Conservation (phyloP, 2,888 invertebrate genomes). For the Elegia similella region DNA sequence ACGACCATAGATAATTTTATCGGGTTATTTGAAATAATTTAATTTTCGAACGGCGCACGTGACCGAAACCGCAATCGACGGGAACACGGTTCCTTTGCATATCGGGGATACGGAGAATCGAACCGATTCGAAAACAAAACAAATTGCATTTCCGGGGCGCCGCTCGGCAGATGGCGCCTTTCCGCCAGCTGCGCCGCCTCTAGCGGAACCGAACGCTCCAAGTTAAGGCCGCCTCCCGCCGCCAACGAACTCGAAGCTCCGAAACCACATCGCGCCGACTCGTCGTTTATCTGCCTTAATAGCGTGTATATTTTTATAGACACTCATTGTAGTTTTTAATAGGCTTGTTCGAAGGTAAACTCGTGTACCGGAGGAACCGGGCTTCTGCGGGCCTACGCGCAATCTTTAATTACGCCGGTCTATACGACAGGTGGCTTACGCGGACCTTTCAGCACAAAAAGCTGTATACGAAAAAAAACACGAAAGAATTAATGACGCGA, state of each 20-base stretch:
- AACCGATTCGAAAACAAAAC: constrained; percentile 67
- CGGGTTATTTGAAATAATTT: constrained; percentile 18
- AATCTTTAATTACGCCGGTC: constrained; percentile 69
- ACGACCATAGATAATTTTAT: constrained; percentile 18
- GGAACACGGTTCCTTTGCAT: constrained; percentile 31
- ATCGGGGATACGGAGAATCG: constrained; percentile 43
- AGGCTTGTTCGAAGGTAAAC: constrained; percentile 57
- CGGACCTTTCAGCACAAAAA: constrained; percentile 57
- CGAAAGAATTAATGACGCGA: constrained; percentile 80
- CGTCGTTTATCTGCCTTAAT: constrained; percentile 16
- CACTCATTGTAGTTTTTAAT: constrained; percentile 33
- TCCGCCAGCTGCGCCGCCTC: constrained; percentile 75
- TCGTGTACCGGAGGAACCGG: constrained; percentile 40
- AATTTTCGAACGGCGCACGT: constrained; percentile 42
- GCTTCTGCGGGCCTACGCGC: constrained; percentile 44
- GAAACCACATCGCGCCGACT: background rate
- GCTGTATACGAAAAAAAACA: constrained; percentile 64
- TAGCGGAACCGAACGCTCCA: constrained; percentile 45
- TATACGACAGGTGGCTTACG: constrained; percentile 73
- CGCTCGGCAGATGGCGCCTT: constrained; percentile 73
- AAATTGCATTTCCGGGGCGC: constrained; percentile 72
- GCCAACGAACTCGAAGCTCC: background rate
- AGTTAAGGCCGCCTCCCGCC: constrained; percentile 42
- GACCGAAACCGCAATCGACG: constrained; percentile 50
- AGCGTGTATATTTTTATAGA: constrained; percentile 16